phyloP scores from a whole-genome alignment of 1,140 invertebrate genomes.

The Aphidius gifuensis region DNA sequence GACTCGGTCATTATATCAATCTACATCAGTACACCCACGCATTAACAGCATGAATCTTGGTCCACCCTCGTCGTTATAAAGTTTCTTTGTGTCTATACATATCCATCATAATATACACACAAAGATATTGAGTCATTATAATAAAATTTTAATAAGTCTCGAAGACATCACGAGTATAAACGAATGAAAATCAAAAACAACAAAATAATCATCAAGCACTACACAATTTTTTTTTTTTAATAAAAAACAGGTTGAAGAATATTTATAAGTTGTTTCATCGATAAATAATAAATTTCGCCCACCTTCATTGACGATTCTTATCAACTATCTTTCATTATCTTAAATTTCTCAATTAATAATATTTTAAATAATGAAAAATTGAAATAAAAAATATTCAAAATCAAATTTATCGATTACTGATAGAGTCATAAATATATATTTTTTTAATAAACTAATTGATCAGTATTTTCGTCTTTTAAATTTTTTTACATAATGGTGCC shows the following conservation, averaged over 20 bases:
- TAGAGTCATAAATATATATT: no score
- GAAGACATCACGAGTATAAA: slow-evolving; percentile 32
- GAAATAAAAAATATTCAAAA: background rate
- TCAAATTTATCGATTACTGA: background rate
- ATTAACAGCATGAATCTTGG: background rate
- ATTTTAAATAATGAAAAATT: no score
- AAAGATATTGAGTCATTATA: slow-evolving; percentile 33
- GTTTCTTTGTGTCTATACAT: no score
- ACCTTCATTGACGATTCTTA: slow-evolving; percentile 6
- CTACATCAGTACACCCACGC: slow-evolving; percentile 20
- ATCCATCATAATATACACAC: background rate
- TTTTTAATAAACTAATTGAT: no score
- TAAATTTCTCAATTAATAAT: background rate
- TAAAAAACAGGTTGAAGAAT: background rate
- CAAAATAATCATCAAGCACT: slow-evolving; percentile 7
- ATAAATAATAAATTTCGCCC: slow-evolving; percentile 12
- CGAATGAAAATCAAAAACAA: background rate
- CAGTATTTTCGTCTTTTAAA: no score
- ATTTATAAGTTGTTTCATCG: slow-evolving; percentile 1
- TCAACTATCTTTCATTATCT: background rate
- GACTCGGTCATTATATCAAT: slow-evolving; percentile 41
- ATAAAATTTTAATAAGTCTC: slow-evolving; percentile 31
- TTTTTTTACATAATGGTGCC: no score
- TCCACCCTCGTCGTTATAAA: slow-evolving; percentile 3
- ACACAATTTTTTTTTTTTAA: no score